Evolutionary conservation across 92 coral and sea anemone species (phyloP).

Genomic region (Meandrina meandrites): DNA sequence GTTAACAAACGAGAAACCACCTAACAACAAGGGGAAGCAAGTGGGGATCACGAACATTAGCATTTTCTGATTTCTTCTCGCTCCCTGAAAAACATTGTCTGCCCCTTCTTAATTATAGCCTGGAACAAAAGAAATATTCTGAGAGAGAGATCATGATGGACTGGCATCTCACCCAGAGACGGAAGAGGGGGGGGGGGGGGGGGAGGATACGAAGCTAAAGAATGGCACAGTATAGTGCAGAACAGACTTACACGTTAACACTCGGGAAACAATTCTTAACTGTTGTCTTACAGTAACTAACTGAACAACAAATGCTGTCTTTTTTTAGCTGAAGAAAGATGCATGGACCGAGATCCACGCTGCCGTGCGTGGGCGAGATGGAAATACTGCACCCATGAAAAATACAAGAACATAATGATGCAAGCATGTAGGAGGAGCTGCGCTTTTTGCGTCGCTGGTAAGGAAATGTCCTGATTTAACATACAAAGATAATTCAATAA

Average conservation of each 20-base stretch:
- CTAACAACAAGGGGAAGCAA: no score
- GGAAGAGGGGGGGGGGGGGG: not conserved
- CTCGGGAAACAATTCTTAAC: not conserved
- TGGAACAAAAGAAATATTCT: no score
- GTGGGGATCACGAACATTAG: no score
- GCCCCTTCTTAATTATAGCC: no score
- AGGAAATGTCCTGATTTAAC: not conserved
- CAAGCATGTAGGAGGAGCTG: conserved; percentile 71
- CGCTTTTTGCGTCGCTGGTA: conserved; percentile 70
- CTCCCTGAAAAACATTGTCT: no score
- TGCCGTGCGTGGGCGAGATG: conserved; percentile 73
- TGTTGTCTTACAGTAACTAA: no score
- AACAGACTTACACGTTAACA: not conserved
- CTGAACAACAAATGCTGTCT: not conserved
- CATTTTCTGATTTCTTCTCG: no score
- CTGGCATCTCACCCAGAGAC: not conserved
- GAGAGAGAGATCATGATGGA: not conserved
- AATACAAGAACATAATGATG: conserved; percentile 54
- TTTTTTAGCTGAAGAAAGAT: conserved; percentile 46
- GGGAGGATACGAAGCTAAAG: no score
- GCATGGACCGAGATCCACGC: conserved; percentile 76
- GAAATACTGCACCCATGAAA: conserved; percentile 65
- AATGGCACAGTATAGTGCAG: not conserved
- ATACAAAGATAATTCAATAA: not conserved
- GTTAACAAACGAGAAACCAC: no score